Evolutionary conservation across 2,888 invertebrate genomes (phyloP), one percentile per base, ranked within the genome.

Genomic region (Lutraria lutraria): DNA sequence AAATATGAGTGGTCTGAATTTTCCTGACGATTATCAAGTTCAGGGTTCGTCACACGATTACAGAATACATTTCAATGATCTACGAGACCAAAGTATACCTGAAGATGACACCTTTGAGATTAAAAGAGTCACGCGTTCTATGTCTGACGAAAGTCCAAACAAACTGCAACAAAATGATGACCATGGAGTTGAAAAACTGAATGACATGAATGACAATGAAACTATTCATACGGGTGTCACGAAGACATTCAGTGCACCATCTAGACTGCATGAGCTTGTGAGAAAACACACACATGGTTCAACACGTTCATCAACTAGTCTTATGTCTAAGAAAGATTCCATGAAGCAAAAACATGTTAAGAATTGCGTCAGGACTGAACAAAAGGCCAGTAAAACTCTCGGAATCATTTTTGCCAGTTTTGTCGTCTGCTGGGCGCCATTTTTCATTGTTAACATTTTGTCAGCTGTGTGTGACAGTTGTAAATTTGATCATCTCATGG

Each of bases 381-480:
- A 99, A 96, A 99, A 99, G 96, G 99, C 99, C 0, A 99, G 99
- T 21, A 99, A 99, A 97, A 99, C 96, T 8, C 94, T 96, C 3
- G 96, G 96, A 43, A 95, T 96, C 29, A 95, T 96, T 83, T 96
- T 96, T 89, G 94, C 94, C 72, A 95, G 96, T 34, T 96, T 96
- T 90, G 95, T 96, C 16, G 91, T 96, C 52, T 96, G 96, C 91
- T 96, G 96, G 96, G 95, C 95, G 10, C 97, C 96, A 29, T 96
- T 96, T 93, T 96, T 96, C 93, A 93, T 95, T 43, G 94, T 95
- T 29, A 96, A 96, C 92, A 93, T 96, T 43, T 87, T 95, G 83
- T 93, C 93, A 31, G 95, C 91, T 0, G 97, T 98, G 92, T 99
- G 98, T 95, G 98, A 98, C 95, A 97, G 97, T 68, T 97, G 98